phyloP scores from a whole-genome alignment of 2,113 vertebrate species.

The Rhodinocichla rosea region DNA sequence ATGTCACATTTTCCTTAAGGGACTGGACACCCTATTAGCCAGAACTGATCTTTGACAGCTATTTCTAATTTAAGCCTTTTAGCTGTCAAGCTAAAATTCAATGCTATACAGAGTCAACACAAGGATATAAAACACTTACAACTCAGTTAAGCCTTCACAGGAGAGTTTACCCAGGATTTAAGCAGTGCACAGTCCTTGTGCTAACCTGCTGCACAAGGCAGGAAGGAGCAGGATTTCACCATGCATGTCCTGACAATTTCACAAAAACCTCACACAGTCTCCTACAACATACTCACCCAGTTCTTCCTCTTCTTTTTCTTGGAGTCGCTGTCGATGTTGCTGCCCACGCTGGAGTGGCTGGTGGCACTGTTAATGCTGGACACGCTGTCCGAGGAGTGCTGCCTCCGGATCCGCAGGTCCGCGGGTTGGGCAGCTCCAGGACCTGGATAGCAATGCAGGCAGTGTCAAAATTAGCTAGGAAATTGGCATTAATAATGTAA shows the following conservation, averaged over 20 bases:
- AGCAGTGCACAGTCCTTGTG: neutral
- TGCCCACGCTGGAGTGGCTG: constrained; percentile 96
- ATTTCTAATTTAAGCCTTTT: neutral
- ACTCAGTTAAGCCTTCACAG: neutral
- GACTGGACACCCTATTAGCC: neutral
- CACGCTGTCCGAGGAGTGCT: constrained; percentile 96
- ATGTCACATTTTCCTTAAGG: neutral
- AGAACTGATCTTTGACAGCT: neutral
- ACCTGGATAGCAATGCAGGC: neutral
- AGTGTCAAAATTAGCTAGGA: neutral
- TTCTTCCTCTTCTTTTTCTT: constrained; percentile 99
- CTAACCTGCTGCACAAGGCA: neutral
- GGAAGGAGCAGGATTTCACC: neutral
- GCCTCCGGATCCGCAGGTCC: constrained; percentile 91
- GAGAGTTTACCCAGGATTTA: neutral
- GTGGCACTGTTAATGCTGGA: constrained; percentile 96
- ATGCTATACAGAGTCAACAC: neutral
- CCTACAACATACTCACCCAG: constrained; percentile 81
- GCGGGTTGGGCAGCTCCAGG: constrained; percentile 73
- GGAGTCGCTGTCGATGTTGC: constrained; percentile 90
- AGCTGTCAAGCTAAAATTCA: neutral
- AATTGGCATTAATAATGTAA: neutral
- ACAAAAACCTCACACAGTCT: neutral
- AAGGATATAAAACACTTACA: neutral
- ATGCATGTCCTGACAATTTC: neutral